Base-by-base conservation (phyloP, 2,888 invertebrate genomes). In the Drosophila histrio region DNA sequence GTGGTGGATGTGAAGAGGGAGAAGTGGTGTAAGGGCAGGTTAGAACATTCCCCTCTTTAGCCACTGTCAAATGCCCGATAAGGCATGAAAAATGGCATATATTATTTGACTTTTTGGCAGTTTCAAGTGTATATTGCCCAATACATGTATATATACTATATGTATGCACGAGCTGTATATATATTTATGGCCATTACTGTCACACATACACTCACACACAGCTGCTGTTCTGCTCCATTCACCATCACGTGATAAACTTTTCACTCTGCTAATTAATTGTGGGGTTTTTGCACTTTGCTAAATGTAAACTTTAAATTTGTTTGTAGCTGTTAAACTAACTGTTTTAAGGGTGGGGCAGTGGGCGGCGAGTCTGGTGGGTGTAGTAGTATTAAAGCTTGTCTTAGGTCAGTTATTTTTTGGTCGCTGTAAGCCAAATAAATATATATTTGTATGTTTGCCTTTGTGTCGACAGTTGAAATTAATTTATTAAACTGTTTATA, bases 241-340 rank as follows among this genome's bases (percentile, higher is more conserved):
- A 60, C 57, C 73, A 81, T 84, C 83, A 84, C 83, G 83, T 84
- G 83, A 87, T 84, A 81, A 72, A 76, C 57, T 83, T 72, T 84
- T 72, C 65, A 65, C 79, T 69, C 56, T 66, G 77, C 72, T 81
- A 87, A 84, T 81, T 87, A 81, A 84, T 52, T 53, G 68, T 49
- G 86, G 65, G 81, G 81, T 86, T 83, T 83, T 82, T 86, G 81
- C 80, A 82, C 81, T 82, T 82, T 82, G 83, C 67, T 64, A 57
- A 71, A 71, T 75, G 73, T 74, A 75, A 74, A 74, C 73, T 74
- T 70, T 54, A 52, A 72, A 72, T 26, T 19, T 57, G 58, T 62
- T 24, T 72, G 52, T 62, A 36, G 58, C 66, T 50, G 62, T 72
- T 72, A 56, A 67, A 56, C 58, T 57, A 53, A 60, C 36, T 47